Evolutionary conservation across 2,113 vertebrate genomes (phyloP).

Genomic region (Oryzias woworae): DNA sequence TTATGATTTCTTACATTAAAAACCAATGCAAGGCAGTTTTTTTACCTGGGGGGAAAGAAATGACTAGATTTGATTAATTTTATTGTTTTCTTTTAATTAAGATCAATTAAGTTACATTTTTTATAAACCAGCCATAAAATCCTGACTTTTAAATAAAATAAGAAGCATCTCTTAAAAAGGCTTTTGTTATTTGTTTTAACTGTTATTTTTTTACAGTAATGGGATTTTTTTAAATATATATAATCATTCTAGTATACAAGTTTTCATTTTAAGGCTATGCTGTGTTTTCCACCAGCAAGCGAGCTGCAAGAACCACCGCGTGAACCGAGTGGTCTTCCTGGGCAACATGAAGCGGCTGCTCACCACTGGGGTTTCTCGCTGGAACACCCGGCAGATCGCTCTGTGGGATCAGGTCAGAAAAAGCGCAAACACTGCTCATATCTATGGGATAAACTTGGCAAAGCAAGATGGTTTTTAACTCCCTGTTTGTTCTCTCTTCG

Average conservation of each 20-base stretch:
- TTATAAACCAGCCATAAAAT: too few species aligned
- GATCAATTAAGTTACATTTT: too few species aligned
- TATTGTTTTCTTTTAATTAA: too few species aligned
- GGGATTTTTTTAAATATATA: neutral
- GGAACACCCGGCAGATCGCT: constrained; percentile 96
- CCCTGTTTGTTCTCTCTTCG: constrained; percentile 22
- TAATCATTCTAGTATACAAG: neutral
- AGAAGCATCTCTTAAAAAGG: too few species aligned
- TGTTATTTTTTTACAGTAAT: too few species aligned
- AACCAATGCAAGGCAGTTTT: too few species aligned
- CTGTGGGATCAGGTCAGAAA: constrained; percentile 95
- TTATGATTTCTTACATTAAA: too few species aligned
- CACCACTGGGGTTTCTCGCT: constrained; percentile 92
- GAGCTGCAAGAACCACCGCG: constrained; percentile 92
- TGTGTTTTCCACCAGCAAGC: constrained; percentile 79
- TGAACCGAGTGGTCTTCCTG: constrained; percentile 93
- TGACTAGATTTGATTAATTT: too few species aligned
- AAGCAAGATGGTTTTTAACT: neutral
- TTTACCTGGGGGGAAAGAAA: too few species aligned
- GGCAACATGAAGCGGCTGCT: constrained; percentile 91
- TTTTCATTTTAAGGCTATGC: constrained; percentile 2
- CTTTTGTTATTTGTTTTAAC: too few species aligned
- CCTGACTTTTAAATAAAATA: too few species aligned
- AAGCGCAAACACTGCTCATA: constrained; percentile 9
- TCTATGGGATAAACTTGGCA: constrained; percentile 5